phyloP scores from a whole-genome alignment of 2,797 vertebrate species.

The Sebastes miniatus region DNA sequence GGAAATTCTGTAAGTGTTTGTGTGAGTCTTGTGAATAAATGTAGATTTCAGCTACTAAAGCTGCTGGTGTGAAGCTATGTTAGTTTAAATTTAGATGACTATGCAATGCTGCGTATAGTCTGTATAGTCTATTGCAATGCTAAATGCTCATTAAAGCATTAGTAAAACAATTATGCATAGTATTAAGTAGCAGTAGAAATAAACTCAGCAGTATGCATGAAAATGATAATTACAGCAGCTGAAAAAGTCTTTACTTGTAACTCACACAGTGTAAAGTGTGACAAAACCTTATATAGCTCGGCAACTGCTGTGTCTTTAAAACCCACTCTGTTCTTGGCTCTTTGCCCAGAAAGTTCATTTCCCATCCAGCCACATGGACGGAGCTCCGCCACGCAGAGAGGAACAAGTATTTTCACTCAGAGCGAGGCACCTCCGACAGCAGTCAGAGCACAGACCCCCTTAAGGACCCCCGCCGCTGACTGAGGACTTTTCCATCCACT shows the following conservation, averaged over 20 bases:
- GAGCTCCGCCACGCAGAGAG: slow-evolving; percentile 56
- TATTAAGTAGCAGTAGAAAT: neutral
- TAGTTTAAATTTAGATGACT: neutral
- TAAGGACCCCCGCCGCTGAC: slow-evolving; percentile 20
- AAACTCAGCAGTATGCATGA: neutral
- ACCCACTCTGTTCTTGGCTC: slow-evolving; percentile 56
- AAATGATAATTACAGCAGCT: neutral
- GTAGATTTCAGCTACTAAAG: neutral
- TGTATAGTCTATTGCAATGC: neutral
- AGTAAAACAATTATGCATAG: neutral
- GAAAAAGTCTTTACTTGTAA: neutral
- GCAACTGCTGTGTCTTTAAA: slow-evolving; percentile 76
- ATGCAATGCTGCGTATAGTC: neutral
- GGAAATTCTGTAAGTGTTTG: neutral
- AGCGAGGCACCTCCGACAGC: slow-evolving; percentile 38
- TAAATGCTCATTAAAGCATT: neutral
- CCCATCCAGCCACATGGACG: slow-evolving; percentile 76
- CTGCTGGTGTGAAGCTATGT: neutral
- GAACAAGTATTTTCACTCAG: slow-evolving; percentile 49
- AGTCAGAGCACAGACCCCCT: slow-evolving; percentile 1
- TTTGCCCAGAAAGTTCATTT: slow-evolving; percentile 74
- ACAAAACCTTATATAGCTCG: slow-evolving; percentile 14
- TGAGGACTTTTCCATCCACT: slow-evolving; percentile 17
- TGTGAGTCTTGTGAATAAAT: neutral
- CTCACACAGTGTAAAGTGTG: slow-evolving; percentile 4